Base-by-base conservation (phyloP, 2,888 invertebrate species). In the Ferrisia virgata region DNA sequence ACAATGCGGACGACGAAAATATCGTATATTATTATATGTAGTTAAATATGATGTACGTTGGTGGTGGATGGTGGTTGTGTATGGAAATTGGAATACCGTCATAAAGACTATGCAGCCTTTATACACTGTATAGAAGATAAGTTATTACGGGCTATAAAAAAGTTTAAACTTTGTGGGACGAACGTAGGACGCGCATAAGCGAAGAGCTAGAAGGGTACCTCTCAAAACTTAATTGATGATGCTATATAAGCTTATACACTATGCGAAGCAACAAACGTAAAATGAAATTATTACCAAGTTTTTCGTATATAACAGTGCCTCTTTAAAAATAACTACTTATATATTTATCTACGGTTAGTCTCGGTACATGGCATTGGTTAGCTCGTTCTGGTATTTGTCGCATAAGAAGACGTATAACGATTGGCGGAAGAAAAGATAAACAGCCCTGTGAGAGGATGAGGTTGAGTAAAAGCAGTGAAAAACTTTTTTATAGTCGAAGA, bases 181-280 rank as follows among this genome's bases (percentile, higher is more conserved):
- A 36, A 36, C 36, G 36, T 36, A 8, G 36, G 36, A 36, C 2
- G 43, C 43, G 13, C 2, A 15, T 13, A 64, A 6, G 13, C n/a
- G 13, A 15, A 11, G 28, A 0, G 58, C 6, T n/a, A 8, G 58
- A 15, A 25, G 64, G 31, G 22, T 31, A 15, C 64, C 64, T 64
- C 31, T 64, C 64, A 64, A 64, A 64, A 64, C 31, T 64, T 64
- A 64, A 64, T 64, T 64, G 28, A 64, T 64, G 64, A 64, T 64
- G 64, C 64, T 64, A 28, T 28, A 8, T 36, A 40, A n/a, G n/a
- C n/a, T n/a, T n/a, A n/a, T n/a, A n/a, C n/a, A n/a, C n/a, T n/a
- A n/a, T n/a, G n/a, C 40, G 64, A 64, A 64, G 28, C 64, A 64
- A 64, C 64, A 64, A 64, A 64, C 64, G 64, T 64, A 64, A 64